Evolutionary conservation across 2,888 invertebrate species (phyloP).

Genomic region (Archips crataeganus): DNA sequence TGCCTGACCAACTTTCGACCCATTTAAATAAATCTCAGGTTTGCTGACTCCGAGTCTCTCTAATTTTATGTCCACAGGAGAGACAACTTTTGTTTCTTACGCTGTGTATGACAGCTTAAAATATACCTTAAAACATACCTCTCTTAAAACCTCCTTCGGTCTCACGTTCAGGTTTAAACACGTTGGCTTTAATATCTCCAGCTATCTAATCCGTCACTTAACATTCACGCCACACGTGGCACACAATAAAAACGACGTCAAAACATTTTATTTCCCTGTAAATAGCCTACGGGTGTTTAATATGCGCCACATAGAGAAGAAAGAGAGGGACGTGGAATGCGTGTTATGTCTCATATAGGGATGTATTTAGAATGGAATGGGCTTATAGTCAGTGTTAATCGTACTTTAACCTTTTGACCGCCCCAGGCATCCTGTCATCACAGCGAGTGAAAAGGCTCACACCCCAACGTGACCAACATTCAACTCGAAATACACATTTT

Average conservation of each 20-base stretch:
- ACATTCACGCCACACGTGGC: slow-evolving; percentile 47
- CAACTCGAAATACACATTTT: no score
- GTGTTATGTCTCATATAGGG: slow-evolving; percentile 54
- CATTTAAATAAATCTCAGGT: no score
- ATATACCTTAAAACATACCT: no score
- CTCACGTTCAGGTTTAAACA: not conserved
- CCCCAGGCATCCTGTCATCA: no score
- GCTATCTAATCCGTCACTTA: slow-evolving; percentile 36
- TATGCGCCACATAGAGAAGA: slow-evolving; percentile 76
- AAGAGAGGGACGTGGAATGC: slow-evolving; percentile 66
- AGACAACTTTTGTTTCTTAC: no score
- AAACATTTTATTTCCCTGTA: slow-evolving; percentile 72
- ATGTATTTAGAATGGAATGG: slow-evolving; percentile 24
- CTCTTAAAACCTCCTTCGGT: not conserved
- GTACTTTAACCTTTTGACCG: no score
- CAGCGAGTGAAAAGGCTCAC: no score
- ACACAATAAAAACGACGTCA: slow-evolving; percentile 61
- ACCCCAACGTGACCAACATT: no score
- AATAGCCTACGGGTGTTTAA: slow-evolving; percentile 71
- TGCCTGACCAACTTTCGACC: no score
- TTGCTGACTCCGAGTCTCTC: no score
- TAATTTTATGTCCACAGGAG: no score
- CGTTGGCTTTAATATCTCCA: not conserved
- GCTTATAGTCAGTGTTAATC: not conserved
- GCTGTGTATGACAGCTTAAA: no score